Conservation (phyloP, 2,113 vertebrate species). For the Xenopus laevis region DNA sequence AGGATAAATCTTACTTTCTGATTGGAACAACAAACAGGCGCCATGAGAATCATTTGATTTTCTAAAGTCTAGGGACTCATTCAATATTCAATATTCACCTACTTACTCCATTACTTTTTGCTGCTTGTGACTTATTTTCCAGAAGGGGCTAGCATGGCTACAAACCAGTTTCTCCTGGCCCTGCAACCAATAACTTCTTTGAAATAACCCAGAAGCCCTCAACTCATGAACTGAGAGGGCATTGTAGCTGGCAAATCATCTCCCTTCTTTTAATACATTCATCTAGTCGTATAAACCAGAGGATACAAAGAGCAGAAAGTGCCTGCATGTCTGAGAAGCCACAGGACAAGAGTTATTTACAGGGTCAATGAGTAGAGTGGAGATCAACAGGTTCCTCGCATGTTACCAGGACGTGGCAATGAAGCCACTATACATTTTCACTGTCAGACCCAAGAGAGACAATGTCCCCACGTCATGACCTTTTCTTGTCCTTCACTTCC, state of each 20-base stretch:
- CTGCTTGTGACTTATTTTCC: too few relatives aligned
- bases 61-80: too few relatives aligned
- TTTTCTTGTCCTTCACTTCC: background rate
- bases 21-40: too few relatives aligned
- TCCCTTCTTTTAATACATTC: background rate
- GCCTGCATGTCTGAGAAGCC: background rate
- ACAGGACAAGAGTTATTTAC: background rate
- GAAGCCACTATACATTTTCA: background rate
- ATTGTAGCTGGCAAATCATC: background rate
- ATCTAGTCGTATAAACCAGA: background rate
- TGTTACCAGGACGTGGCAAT: background rate
- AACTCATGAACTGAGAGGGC: background rate
- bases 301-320: background rate
- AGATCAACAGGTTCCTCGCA: background rate
- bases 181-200: too few relatives aligned
- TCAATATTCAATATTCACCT: too few relatives aligned
- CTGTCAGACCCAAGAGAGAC: background rate
- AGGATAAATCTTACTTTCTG: too few relatives aligned
- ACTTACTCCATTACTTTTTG: too few relatives aligned
- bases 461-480: background rate
- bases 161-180: too few relatives aligned
- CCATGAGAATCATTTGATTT: too few relatives aligned
- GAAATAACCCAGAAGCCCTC: background rate
- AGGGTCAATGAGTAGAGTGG: background rate
- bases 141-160: too few relatives aligned